phyloP scores from a whole-genome alignment of 2,888 invertebrate species.

The Parnassius smintheus region DNA sequence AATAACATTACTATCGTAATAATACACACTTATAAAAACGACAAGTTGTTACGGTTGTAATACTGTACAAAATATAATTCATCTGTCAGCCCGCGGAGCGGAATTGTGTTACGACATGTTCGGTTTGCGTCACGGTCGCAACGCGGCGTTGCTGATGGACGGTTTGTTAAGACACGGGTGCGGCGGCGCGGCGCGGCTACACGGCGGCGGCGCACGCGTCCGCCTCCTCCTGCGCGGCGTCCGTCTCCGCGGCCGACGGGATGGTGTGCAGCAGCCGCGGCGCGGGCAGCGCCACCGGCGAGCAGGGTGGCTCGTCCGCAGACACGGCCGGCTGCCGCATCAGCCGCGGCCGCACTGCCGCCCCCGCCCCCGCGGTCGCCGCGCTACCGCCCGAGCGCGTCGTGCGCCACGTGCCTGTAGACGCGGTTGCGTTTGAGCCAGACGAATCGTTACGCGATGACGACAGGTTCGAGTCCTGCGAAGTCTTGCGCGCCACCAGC shows the following conservation, averaged over 20 bases:
- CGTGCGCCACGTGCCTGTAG: conserved; percentile 94
- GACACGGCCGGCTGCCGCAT: conserved; percentile 90
- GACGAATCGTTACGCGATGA: conserved; percentile 95
- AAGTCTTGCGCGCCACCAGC: conserved; percentile 94
- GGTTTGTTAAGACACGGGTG: conserved; percentile 43
- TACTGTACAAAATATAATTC: conserved; percentile 55
- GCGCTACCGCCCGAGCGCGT: conserved; percentile 91
- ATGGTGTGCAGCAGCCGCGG: conserved; percentile 63
- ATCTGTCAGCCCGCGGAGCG: conserved; percentile 37
- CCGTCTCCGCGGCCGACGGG: conserved; percentile 67
- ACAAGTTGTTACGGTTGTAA: conserved; percentile 40
- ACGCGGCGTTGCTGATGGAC: conserved; percentile 43
- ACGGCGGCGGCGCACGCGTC: conserved; percentile 44
- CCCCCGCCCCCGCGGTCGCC: conserved; percentile 84
- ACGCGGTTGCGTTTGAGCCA: conserved; percentile 93
- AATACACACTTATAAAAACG: conserved; percentile 38
- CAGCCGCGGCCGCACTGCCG: conserved; percentile 80
- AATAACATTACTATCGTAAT: conserved; percentile 48
- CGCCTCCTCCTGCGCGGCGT: conserved; percentile 52
- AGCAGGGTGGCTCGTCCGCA: conserved; percentile 85
- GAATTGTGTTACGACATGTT: background rate
- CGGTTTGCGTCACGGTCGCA: background rate
- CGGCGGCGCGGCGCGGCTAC: conserved; percentile 17
- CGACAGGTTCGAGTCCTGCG: conserved; percentile 94
- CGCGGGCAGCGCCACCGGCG: conserved; percentile 63